These are phyloP conservation scores for Leptodactylus fuscus DNA, from an alignment of 2,113 vertebrate genomes.

Conservation along the genomic window DNA sequence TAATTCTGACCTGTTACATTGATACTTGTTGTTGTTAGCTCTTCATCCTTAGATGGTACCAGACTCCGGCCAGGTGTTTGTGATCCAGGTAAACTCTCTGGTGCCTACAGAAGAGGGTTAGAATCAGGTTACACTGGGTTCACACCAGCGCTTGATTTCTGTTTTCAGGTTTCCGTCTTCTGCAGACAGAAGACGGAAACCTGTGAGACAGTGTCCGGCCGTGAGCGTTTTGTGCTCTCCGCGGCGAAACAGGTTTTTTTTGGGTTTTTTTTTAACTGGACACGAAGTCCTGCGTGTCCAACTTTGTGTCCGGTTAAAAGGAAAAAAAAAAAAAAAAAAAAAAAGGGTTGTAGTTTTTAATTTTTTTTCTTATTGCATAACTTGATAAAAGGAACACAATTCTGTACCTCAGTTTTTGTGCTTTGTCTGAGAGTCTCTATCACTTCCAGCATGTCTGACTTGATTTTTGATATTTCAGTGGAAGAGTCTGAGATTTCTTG, in stretches of 20 bases:
- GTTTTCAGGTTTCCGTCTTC: too few relatives aligned
- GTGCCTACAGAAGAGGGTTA: neutral
- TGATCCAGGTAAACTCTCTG: neutral
- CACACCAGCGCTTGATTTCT: too few relatives aligned
- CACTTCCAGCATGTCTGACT: constrained; percentile 57
- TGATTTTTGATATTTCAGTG: constrained; percentile 46
- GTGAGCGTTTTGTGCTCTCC: too few relatives aligned
- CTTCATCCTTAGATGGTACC: neutral
- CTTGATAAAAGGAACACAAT: neutral
- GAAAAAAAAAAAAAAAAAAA: too few relatives aligned
- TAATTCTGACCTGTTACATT: neutral
- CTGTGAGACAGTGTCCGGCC: too few relatives aligned
- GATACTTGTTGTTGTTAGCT: neutral
- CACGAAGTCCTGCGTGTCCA: too few relatives aligned
- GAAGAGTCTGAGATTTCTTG: constrained; percentile 64
- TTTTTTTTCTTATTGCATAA: neutral
- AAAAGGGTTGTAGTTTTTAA: neutral
- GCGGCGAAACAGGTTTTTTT: too few relatives aligned
- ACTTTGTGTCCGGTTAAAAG: too few relatives aligned
- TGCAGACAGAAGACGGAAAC: too few relatives aligned
- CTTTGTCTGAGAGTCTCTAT: constrained; percentile 52
- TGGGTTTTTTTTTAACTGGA: too few relatives aligned
- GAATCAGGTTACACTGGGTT: neutral
- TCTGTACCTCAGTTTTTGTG: constrained; percentile 63
- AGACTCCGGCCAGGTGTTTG: constrained; percentile 5